These are phyloP conservation scores for Montipora capricornis DNA, from an alignment of 64 coral and sea anemone genomes.

Conservation along the genomic window DNA sequence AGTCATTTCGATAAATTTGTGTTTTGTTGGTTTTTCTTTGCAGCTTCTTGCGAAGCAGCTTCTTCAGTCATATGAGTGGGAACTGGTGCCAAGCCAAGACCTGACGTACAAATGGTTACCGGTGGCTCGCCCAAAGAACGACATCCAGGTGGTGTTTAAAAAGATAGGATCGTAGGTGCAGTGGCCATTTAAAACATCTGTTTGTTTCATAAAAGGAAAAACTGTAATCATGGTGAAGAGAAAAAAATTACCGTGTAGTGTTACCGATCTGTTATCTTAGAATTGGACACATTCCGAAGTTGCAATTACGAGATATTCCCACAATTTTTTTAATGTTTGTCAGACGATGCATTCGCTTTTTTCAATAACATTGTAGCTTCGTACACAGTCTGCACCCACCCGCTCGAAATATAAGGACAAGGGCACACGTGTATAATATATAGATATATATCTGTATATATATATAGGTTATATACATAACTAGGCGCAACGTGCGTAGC, in stretches of 20 bases:
- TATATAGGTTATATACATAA: no score
- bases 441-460: no score
- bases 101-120: conserved; percentile 98
- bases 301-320: no score
- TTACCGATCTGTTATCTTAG: no score
- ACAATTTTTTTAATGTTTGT: no score
- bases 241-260: neutral
- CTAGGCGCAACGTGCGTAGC: no score
- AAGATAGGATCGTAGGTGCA: conserved; percentile 30
- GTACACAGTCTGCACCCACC: no score
- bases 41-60: conserved; percentile 87
- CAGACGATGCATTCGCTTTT: no score
- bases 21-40: conserved; percentile 11
- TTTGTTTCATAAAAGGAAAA: neutral
- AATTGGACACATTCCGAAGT: no score
- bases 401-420: no score
- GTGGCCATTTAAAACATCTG: neutral
- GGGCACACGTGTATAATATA: no score
- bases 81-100: conserved; percentile 82
- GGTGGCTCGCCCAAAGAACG: conserved; percentile 89
- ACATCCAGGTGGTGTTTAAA: conserved; percentile 76
- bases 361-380: no score
- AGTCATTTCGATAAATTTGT: neutral
- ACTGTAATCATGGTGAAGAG: neutral
- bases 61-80: conserved; percentile 84